Base-by-base conservation (phyloP, 2,797 vertebrate species). In the Yasuhikotakia modesta region DNA sequence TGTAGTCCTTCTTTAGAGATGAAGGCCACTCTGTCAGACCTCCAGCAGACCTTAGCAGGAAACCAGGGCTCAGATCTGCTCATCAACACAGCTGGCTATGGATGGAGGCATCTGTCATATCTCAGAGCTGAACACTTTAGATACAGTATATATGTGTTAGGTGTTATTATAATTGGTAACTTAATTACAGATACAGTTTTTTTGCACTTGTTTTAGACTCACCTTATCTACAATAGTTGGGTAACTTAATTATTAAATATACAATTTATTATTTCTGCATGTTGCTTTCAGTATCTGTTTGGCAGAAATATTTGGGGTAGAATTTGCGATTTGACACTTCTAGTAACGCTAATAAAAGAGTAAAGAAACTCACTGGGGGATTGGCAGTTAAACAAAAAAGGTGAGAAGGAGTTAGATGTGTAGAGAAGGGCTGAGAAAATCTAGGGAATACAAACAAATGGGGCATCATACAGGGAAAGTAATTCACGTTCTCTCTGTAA, bases 1-100 rank as follows among this genome's bases (percentile, higher is more conserved):
- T 78, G 82, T 61, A 83, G 67, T 60, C 39, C 64, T 66, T 53
- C 61, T 76, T 76, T 76, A 76, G n/a, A n/a, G n/a, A n/a, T n/a
- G n/a, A n/a, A 32, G 27, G 57, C 67, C 71, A 72, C 65, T 83
- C 83, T 77, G 79, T 35, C 32, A 35, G 32, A 35, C 32, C 32
- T 35, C 32, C 32, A 35, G 6, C 1, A 65, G 58, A 68, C 75
- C 58, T 69, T 35, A 63, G 70, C 65, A 70, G 66, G 73, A 83
- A 75, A 35, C 45, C 71, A 22, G 58, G 58, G 45, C 58, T 73
- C 19, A 52, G 17, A 73, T 73, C 71, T 73, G 46, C 58, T 73
- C 46, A 73, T 64, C 73, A 66, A 43, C 61, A 55, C 61, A 75
- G 61, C 73, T 75, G 61, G 73, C 73, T 55, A 27, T 45, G 61